phyloP scores from a whole-genome alignment of 2,797 vertebrate genomes.

The Neoniphon sammara region DNA sequence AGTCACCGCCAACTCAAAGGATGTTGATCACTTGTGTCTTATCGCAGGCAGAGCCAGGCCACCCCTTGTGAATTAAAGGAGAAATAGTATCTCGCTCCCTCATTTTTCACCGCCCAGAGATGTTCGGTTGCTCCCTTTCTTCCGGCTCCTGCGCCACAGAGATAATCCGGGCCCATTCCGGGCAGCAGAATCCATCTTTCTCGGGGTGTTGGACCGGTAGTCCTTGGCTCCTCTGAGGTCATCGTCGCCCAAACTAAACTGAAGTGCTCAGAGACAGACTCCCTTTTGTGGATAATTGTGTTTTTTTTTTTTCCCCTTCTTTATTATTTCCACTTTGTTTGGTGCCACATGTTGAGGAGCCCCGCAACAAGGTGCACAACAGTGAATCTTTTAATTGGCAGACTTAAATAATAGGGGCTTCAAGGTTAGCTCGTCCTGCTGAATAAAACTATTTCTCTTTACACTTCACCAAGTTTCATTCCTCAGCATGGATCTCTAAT shows the following conservation, averaged over 20 bases:
- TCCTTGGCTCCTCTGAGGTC: conserved; percentile 84
- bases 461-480: background rate
- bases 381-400: conserved; percentile 26
- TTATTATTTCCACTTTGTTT: conserved; percentile 15
- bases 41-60: conserved; percentile 82
- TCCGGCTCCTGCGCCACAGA: conserved; percentile 80
- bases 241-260: conserved; percentile 64
- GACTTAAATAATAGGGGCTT: conserved; percentile 3
- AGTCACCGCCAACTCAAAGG: conserved; percentile 77
- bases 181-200: conserved; percentile 83
- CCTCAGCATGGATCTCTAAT: background rate
- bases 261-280: conserved; percentile 33
- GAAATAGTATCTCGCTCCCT: conserved; percentile 83
- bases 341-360: background rate
- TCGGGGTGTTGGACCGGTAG: conserved; percentile 77
- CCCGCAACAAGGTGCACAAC: background rate
- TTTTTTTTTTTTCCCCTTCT: conserved; percentile 8
- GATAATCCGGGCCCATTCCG: conserved; percentile 83
- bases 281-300: background rate
- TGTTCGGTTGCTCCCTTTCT: conserved; percentile 79
- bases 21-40: conserved; percentile 86
- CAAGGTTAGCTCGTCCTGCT: background rate
- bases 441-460: conserved; percentile 2
- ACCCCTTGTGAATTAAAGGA: conserved; percentile 86
- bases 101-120: conserved; percentile 85